Evolutionary conservation across 2,888 invertebrate species (phyloP), one percentile per base, ranked within the genome.

Genomic region (Lasius platythorax): DNA sequence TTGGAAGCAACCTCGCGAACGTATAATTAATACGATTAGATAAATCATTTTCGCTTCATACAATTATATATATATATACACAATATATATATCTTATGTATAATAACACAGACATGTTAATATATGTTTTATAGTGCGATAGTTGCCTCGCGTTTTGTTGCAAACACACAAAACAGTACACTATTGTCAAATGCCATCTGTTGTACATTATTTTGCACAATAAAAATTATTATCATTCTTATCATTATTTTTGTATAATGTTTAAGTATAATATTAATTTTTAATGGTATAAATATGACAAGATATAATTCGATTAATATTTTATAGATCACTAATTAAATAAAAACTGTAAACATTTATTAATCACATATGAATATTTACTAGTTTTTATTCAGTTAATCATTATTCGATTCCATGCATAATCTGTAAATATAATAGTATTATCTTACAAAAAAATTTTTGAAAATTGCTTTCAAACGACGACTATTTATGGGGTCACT

Each of bases 21-120:
- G 9, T 56, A 61, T 74, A 64, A 84, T 53, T 72, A 82, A 67
- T 58, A 56, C n/a, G 74, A 68, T 61, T 83, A 70, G 68, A 63
- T 79, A 50, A 70, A 53, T 53, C 12, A 70, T 70, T 37, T 78
- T 79, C 37, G 30, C 40, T 5, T 43, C 56, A 37, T 33, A 76
- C 53, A 68, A 68, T 70, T 70, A 68, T 53, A 12, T 12, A 40
- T 12, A 33, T 37, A 6, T 40, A 4, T 37, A 37, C 37, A 37
- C 23, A 23, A 12, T 12, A 37, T 11, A 30, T 37, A 3, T 40
- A 5, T 18, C 15, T 68, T 37, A 56, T 23, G n/a, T 78, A 67
- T 9, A 11, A 46, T 56, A 67, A 75, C 23, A 53, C 37, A 23
- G 23, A 53, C 4, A 28, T 40, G 12, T 37, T 53, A 53, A 61